A percentile compares a stretch with the other conserved stretches of the same genome.
Conservation (phyloP, 2,113 vertebrate genomes). For the Pluvianellus socialis region DNA sequence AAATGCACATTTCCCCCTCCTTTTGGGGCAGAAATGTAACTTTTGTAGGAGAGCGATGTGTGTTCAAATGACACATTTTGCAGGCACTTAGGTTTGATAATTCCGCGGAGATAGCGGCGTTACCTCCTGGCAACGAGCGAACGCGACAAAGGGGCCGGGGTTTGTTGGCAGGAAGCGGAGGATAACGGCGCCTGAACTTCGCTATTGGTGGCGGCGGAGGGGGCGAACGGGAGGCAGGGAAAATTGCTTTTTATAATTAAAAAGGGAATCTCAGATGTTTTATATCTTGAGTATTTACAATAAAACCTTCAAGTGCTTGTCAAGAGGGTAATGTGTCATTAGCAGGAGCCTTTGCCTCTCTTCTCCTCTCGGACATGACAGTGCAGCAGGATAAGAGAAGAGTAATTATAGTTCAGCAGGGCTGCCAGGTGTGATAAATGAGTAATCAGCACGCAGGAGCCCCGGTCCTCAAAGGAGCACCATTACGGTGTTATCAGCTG, state of each 20-base stretch:
- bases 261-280: constrained; percentile 85
- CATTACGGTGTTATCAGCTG: constrained; percentile 99
- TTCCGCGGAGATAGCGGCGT: constrained; percentile 73
- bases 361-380: constrained; percentile 95
- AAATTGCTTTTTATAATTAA: constrained; percentile 88
- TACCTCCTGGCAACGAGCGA: constrained; percentile 68
- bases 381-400: constrained; percentile 96
- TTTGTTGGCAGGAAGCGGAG: constrained; percentile 70
- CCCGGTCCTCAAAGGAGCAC: constrained; percentile 95
- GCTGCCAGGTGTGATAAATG: constrained; percentile 99
- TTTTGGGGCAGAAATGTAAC: constrained; percentile 74
- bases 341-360: constrained; percentile 79
- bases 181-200: constrained; percentile 71
- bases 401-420: constrained; percentile 99
- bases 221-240: constrained; percentile 50
- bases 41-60: constrained; percentile 73
- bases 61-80: constrained; percentile 76
- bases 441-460: constrained; percentile 97
- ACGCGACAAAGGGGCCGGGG: constrained; percentile 63
- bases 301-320: constrained; percentile 83
- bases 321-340: constrained; percentile 87
- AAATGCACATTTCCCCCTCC: constrained; percentile 77
- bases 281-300: constrained; percentile 87
- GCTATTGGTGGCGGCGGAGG: constrained; percentile 32
- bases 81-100: constrained; percentile 75